Evolutionary conservation across 2,888 invertebrate genomes (phyloP), one percentile per base, ranked within the genome.

Genomic region (Azorinus chamasolen): DNA sequence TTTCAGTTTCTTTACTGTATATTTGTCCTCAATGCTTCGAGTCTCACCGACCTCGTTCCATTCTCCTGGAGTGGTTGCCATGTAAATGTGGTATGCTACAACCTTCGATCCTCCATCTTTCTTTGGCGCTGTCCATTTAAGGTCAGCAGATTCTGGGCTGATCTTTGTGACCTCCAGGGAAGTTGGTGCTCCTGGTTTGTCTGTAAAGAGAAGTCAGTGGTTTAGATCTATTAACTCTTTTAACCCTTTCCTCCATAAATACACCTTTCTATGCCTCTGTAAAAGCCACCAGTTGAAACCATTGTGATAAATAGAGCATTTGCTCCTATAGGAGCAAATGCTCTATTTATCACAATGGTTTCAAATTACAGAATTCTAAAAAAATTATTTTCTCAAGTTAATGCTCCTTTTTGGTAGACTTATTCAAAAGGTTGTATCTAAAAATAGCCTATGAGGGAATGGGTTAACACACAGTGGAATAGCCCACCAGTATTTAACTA

Each of bases 111-210:
- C 91, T 54, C 91, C 91, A 84, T 91, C 89, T 43, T 89, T 87
- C 6, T 81, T 71, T 18, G 94, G 93, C 24, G 91, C 79, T 32
- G 87, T 87, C 93, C 93, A 93, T 59, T 85, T 78, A 25, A 88
- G 80, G 54, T 83, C 83, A 41, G 84, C 83, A 41, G 82, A 84
- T 46, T 86, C 83, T 37, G 83, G 79, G 12, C 63, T 79, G 27
- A 87, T 77, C 45, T 87, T 84, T 12, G 81, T 80, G 27, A 87
- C 77, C 32, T 74, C 82, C 24, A 89, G 73, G 55, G 71, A 77
- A 20, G 76, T 68, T 43, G 90, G 90, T 27, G 87, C 83, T 50
- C 84, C 82, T 59, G 90, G 89, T 8, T 71, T 70, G 64, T 77
- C 89, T 89, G 54, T 12, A 25, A 54, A 32, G 32, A 32, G 10